phyloP scores from a whole-genome alignment of 92 coral and sea anemone species.

The Pocillopora meandrina region DNA sequence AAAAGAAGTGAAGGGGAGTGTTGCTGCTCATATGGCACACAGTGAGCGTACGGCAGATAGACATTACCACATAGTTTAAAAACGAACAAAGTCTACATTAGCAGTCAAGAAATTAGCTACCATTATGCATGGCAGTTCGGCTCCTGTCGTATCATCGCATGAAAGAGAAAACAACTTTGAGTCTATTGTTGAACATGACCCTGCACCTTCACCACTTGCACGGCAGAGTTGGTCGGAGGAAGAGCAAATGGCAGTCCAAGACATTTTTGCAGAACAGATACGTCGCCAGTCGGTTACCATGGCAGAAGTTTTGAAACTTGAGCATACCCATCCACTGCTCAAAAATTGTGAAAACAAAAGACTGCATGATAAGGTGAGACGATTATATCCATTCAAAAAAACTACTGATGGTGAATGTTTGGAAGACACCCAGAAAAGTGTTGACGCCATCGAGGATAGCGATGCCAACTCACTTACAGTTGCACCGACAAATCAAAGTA shows the following conservation, averaged over 20 bases:
- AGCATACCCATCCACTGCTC: slow-evolving; percentile 2
- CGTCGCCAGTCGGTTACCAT: slow-evolving; percentile 13
- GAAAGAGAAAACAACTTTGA: too few relatives aligned
- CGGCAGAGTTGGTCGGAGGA: too few relatives aligned
- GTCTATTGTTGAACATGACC: too few relatives aligned
- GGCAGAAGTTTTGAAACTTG: not conserved
- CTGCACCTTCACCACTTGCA: too few relatives aligned
- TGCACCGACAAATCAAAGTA: slow-evolving; percentile 8
- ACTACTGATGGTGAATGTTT: not conserved
- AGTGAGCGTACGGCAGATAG: slow-evolving; percentile 16
- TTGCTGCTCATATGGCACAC: slow-evolving; percentile 20
- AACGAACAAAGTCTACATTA: slow-evolving; percentile 16
- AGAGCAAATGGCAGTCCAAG: too few relatives aligned
- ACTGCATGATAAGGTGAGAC: slow-evolving; percentile 2
- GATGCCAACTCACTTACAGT: slow-evolving; percentile 4
- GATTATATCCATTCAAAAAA: slow-evolving; percentile 1
- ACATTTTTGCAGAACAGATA: not conserved
- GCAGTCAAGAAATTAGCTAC: slow-evolving; percentile 8
- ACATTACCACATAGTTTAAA: slow-evolving; percentile 11
- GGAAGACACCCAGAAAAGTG: not conserved
- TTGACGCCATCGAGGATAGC: not conserved
- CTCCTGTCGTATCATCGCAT: not conserved
- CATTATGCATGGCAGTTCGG: slow-evolving; percentile 14
- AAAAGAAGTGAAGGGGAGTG: slow-evolving; percentile 20
- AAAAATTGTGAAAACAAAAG: not conserved